Evolutionary conservation across 2,797 vertebrate genomes (phyloP), one percentile per base, ranked within the genome.

Genomic region (Urocyon cinereoargenteus): DNA sequence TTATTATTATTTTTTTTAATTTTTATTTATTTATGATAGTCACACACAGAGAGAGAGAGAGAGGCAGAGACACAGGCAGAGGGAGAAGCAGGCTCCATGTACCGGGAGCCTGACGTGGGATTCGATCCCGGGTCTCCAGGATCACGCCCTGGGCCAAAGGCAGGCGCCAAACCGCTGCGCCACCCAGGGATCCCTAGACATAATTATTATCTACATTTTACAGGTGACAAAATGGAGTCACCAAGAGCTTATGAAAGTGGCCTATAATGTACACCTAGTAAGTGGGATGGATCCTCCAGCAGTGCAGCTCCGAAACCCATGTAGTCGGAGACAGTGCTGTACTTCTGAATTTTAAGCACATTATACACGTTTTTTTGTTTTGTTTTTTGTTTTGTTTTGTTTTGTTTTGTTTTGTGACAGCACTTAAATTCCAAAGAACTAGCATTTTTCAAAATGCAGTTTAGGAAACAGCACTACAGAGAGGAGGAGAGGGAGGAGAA

Each of bases 371-470:
- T 94, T 96, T 94, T 72, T 95, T 70, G n/a, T n/a, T n/a, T n/a
- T n/a, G n/a, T n/a, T n/a, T n/a, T n/a, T n/a, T n/a, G n/a, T n/a
- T 40, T 40, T 6, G 5, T 40, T 40, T 40, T 40, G 40, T 40
- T 6, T 40, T 40, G 40, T 40, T 40, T 40, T 40, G 40, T 68
- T 34, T 64, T 3, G 57, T 91, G 82, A 96, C 1, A 90, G 22
- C 88, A 59, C 83, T 97, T 93, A 78, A 91, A 78, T 88, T 91
- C 53, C 70, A 72, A n/a, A 62, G 66, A 93, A 87, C 85, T 93
- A 83, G 24, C 45, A 14, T 88, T 97, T 96, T 64, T 70, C 36
- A 86, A 91, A 91, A 96, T 62, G 68, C 31, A 86, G 94, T 94
- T 96, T 90, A 93, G 64, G 61, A 92, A 96, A 81, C 24, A 62